Evolutionary conservation across 2,113 vertebrate species (phyloP), one percentile per base, ranked within the genome.

Genomic region (Irena cyanogastra): DNA sequence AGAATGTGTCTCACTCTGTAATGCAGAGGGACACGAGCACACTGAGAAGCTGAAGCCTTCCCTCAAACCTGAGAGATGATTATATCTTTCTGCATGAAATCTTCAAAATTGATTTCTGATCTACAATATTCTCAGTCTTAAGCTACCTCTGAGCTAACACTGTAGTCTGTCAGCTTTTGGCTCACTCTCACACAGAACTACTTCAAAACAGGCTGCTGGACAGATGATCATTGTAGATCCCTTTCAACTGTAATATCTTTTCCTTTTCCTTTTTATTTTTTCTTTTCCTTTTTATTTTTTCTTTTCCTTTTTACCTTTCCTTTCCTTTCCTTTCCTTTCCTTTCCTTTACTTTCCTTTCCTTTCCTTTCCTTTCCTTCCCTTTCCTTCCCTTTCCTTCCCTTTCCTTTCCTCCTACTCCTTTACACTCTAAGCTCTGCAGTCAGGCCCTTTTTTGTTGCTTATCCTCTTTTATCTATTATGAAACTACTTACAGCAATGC

Each of bases 21-120:
- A 42, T 1, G 6, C 26, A 59, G 31, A 89, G 13, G 17, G 16
- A 74, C n/a, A 41, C 0, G 3, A 74, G 15, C 20, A 57, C 20
- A 61, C 6, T 0, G 4, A 57, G 37, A 87, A 88, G 18, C 26
- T 1, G 2, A 20, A 90, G 42, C 16, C 52, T 66, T 54, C 42
- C 19, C 42, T 83, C 31, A 81, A n/a, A 61, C 39, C 17, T 26
- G 24, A 91, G n/a, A 72, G 45, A 2, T 57, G 7, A 61, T 81
- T 16, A 45, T 7, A n/a, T 30, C 35, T 93, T 68, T 47, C 27
- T 41, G 24, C 13, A 72, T 28, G 7, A 77, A 56, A 77, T 52
- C 49, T 84, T 64, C n/a, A 84, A 70, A 66, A 59, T 11, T 45
- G 3, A 84, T 59, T 93, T 89, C 59, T 77, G 49, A 78, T 63